Evolutionary conservation across 2,888 invertebrate species (phyloP).

Genomic region (Eilema depressum): DNA sequence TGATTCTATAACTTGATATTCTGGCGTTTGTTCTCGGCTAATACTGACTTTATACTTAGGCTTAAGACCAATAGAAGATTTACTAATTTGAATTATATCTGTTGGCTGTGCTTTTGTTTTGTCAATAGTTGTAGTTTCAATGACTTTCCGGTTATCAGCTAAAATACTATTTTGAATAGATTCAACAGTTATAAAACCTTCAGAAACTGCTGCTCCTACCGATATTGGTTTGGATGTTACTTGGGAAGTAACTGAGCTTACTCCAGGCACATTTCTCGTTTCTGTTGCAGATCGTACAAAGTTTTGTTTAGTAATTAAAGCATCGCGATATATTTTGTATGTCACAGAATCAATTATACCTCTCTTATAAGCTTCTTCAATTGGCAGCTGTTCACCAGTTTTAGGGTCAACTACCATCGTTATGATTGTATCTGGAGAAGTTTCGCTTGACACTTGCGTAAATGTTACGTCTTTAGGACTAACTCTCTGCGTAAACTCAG

Average conservation of each 20-base stretch:
- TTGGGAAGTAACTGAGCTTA: constrained; percentile 62
- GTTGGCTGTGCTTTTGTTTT: constrained; percentile 62
- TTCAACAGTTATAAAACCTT: constrained; percentile 85
- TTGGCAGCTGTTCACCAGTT: constrained; percentile 90
- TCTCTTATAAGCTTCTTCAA: constrained; percentile 88
- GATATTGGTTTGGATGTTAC: constrained; percentile 84
- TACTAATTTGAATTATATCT: constrained; percentile 87
- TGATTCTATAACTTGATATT: constrained; percentile 88
- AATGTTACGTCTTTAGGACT: constrained; percentile 50
- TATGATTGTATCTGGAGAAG: constrained; percentile 53
- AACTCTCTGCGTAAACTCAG: constrained; percentile 52
- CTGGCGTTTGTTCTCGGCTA: constrained; percentile 86
- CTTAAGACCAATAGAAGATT: constrained; percentile 86
- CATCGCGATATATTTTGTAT: constrained; percentile 56
- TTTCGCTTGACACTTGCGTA: constrained; percentile 47
- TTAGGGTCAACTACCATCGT: constrained; percentile 88
- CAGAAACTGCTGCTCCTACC: constrained; percentile 87
- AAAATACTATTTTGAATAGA: constrained; percentile 80
- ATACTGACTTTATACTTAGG: constrained; percentile 90
- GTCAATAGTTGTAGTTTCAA: constrained; percentile 54
- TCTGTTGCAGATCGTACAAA: constrained; percentile 30
- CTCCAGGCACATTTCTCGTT: constrained; percentile 44
- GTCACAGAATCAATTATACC: constrained; percentile 79
- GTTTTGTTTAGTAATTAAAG: constrained; percentile 41
- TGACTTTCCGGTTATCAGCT: constrained; percentile 68